A percentile compares a stretch with the other conserved stretches of the same genome.
Conservation (phyloP, 2,797 vertebrate species). For the Bradypus variegatus region DNA sequence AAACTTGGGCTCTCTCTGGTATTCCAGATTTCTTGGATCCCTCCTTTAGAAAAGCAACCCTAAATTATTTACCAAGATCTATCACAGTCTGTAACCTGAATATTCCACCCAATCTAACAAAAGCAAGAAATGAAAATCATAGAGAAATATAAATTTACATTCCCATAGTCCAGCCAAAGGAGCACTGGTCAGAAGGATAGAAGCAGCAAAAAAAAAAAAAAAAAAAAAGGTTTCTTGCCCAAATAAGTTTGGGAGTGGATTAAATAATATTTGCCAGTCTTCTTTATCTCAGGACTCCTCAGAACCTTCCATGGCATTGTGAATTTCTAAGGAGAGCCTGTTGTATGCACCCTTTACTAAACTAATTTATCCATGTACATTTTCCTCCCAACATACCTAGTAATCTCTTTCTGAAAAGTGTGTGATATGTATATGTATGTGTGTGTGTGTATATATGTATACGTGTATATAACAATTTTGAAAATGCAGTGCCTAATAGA, state of each 20-base stretch:
- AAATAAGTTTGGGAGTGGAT: constrained; percentile 1
- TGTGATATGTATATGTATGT: not conserved
- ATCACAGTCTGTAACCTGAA: not conserved
- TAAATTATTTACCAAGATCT: not conserved
- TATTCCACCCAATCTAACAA: constrained; percentile 20
- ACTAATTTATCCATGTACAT: not conserved
- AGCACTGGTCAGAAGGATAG: constrained; percentile 2
- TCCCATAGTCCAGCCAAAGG: not conserved
- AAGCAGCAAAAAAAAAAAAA: not conserved
- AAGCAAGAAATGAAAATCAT: constrained; percentile 15
- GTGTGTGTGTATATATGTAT: too few species aligned
- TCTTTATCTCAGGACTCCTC: not conserved
- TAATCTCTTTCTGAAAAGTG: constrained; percentile 11
- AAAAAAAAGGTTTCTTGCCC: not conserved
- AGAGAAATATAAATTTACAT: not conserved
- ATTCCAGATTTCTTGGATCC: not conserved
- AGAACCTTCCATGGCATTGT: not conserved
- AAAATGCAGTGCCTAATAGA: constrained; percentile 13
- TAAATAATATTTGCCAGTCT: constrained; percentile 28
- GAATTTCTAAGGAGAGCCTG: constrained; percentile 21
- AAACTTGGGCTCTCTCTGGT: constrained; percentile 8
- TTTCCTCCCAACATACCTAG: not conserved
- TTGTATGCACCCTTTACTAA: not conserved
- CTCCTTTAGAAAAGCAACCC: constrained; percentile 11
- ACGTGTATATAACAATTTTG: not conserved